These are phyloP conservation scores for Nerophis ophidion DNA, from an alignment of 2,113 vertebrate species.

Conservation along the genomic window DNA sequence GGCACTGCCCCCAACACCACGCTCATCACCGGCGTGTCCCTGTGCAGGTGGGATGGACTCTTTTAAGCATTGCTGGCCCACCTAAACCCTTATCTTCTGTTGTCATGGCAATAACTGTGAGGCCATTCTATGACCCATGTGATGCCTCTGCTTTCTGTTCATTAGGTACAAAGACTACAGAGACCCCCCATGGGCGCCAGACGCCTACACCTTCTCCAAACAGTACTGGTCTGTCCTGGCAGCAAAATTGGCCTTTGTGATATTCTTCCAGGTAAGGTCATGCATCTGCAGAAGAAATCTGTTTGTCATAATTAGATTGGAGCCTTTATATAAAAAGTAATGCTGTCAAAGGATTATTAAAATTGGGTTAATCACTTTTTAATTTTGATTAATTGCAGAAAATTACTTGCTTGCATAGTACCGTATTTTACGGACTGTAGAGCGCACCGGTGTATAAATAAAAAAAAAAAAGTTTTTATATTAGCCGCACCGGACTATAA, in stretches of 20 bases:
- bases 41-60: conserved; percentile 84
- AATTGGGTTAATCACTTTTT: no score
- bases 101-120: neutral
- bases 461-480: no score
- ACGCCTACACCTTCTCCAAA: conserved; percentile 89
- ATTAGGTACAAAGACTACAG: conserved; percentile 95
- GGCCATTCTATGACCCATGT: neutral
- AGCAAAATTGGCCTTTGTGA: conserved; percentile 90
- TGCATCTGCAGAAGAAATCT: no score
- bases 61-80: conserved; percentile 1
- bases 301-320: neutral
- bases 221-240: conserved; percentile 93
- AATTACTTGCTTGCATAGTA: no score
- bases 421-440: no score
- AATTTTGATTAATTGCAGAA: no score
- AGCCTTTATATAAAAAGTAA: no score
- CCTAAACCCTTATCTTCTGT: conserved; percentile 14
- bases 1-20: conserved; percentile 84
- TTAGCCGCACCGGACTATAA: no score
- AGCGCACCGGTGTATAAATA: no score
- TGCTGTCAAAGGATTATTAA: no score
- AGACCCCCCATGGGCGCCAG: conserved; percentile 87
- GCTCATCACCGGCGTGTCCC: conserved; percentile 74
- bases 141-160: conserved; percentile 20
- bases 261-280: conserved; percentile 88